Evolutionary conservation across 2,888 invertebrate species (phyloP), one percentile per base, ranked within the genome.

Genomic region (Mellilla xanthometata): DNA sequence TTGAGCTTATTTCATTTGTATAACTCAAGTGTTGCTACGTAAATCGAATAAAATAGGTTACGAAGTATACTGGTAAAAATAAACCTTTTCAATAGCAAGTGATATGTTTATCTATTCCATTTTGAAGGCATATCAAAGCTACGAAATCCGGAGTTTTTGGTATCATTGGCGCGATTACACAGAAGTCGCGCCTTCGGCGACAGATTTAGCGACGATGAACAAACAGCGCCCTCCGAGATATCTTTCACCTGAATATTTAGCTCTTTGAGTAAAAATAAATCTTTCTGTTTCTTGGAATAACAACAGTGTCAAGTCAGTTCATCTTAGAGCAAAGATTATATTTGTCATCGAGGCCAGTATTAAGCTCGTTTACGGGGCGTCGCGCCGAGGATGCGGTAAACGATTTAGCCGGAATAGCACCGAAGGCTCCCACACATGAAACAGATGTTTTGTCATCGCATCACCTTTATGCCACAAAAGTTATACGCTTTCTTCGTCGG

Each of bases 201-300:
- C 76, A 83, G 86, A 87, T 86, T 80, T 85, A 86, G 81, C 73
- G 84, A 73, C 73, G 59, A n/a, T 71, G 60, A 60, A 72, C 73
- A 79, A 81, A 82, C 83, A 82, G 76, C 81, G 69, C 72, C 67
- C 73, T 79, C 81, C 78, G 78, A 77, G 85, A 85, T 72, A 85
- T 87, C 84, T 86, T 83, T 85, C 87, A 88, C 88, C 87, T 87
- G 87, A 86, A 79, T 84, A 84, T 86, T 87, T 83, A 86, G 85
- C 78, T 81, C 83, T 85, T 86, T 81, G 84, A 79, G 77, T 83
- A 83, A 87, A 88, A 87, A 87, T 87, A 88, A 85, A 84, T 83
- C 79, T 76, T 76, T 73, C 74, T 72, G 74, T 74, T 88, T 88
- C 88, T 83, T 70, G 65, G 87, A 88, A 88, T 79, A 86, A 84